Evolutionary conservation across 2,888 invertebrate species (phyloP).

Genomic region (Syrista parreyssii): DNA sequence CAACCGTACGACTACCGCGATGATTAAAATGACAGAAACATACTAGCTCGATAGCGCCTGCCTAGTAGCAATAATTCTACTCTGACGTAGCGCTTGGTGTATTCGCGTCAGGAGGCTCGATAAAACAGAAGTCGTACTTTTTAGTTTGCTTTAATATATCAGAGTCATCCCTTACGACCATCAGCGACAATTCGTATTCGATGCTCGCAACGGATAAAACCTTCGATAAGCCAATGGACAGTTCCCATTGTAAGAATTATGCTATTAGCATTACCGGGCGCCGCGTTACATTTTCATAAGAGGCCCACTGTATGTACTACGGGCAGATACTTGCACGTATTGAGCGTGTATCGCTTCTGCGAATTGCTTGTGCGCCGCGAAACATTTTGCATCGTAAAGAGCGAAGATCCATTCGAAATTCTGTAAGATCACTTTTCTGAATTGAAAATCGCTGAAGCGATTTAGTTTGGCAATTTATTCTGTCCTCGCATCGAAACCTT

Average conservation of each 20-base stretch:
- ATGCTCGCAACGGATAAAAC: background rate
- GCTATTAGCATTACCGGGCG: slow-evolving; percentile 27
- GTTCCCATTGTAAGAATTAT: slow-evolving; percentile 18
- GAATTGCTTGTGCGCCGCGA: background rate
- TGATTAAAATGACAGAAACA: background rate
- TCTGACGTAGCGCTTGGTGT: background rate
- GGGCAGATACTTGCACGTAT: slow-evolving; percentile 2
- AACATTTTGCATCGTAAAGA: no score
- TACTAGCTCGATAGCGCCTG: background rate
- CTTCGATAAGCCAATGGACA: slow-evolving; percentile 22
- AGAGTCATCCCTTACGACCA: no score
- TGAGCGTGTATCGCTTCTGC: background rate
- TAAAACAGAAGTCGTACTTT: no score
- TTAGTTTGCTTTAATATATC: no score
- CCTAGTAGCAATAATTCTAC: background rate
- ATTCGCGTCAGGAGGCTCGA: background rate
- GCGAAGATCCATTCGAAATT: no score
- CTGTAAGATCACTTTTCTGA: no score
- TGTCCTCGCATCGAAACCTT: no score
- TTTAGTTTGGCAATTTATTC: no score
- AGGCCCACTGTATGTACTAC: background rate
- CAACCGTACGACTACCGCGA: background rate
- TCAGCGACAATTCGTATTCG: no score
- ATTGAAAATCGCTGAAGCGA: no score
- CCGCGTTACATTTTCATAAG: slow-evolving; percentile 22